A percentile compares a stretch with the other conserved stretches of the same genome.
Conservation (phyloP, 2,888 invertebrate species). For the Liopterus haemorrhoidalis region DNA sequence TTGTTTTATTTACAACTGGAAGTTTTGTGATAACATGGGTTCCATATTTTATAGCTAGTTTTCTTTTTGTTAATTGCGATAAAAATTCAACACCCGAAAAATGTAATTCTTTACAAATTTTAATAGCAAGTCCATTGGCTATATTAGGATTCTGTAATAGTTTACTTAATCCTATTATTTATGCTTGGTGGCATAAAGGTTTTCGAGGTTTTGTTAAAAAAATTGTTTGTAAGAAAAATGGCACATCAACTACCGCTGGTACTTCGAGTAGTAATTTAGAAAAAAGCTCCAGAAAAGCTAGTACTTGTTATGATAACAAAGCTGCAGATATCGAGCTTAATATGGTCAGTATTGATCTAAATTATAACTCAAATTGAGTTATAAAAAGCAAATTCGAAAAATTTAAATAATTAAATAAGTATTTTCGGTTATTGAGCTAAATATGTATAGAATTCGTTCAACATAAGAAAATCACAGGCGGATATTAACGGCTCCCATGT, state of each 20-base stretch:
- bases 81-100: slow-evolving; percentile 45
- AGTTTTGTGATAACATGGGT: slow-evolving; percentile 59
- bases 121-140: slow-evolving; percentile 55
- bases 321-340: too few species aligned
- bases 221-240: slow-evolving; percentile 37
- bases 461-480: too few species aligned
- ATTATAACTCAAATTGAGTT: too few species aligned
- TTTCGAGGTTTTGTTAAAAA: slow-evolving; percentile 51
- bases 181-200: slow-evolving; percentile 67
- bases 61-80: slow-evolving; percentile 52
- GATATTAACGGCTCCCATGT: too few species aligned
- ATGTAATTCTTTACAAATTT: slow-evolving; percentile 48
- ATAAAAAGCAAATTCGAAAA: too few species aligned
- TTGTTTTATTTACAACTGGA: slow-evolving; percentile 57
- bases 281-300: background rate
- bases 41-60: slow-evolving; percentile 56
- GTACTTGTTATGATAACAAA: too few species aligned
- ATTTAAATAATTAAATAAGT: too few species aligned
- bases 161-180: slow-evolving; percentile 59
- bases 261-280: slow-evolving; percentile 8
- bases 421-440: too few species aligned
- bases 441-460: too few species aligned
- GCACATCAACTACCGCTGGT: slow-evolving; percentile 19
- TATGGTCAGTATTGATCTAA: too few species aligned
- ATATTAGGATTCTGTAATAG: slow-evolving; percentile 58